These are phyloP conservation scores for Limnothrissa miodon DNA, from an alignment of 2,113 vertebrate species.

Conservation along the genomic window DNA sequence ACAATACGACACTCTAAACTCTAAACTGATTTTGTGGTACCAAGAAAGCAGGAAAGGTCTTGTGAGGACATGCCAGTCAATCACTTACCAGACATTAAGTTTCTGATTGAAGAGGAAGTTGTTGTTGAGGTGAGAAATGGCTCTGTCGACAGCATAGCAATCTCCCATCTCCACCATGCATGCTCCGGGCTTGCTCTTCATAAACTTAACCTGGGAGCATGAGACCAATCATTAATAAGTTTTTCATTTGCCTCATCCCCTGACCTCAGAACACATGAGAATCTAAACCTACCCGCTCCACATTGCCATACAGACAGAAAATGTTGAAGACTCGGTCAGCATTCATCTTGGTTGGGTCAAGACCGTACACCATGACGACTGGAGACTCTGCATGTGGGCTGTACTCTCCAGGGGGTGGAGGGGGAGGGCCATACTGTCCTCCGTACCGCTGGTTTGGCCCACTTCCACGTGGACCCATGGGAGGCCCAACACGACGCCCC, in stretches of 20 bases:
- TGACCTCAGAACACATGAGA: background rate
- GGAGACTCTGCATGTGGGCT: conserved; percentile 87
- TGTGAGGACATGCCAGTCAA: too few species aligned
- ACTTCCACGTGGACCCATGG: conserved; percentile 79
- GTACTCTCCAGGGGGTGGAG: conserved; percentile 80
- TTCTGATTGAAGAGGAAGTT: conserved; percentile 94
- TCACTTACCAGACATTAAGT: conserved; percentile 86
- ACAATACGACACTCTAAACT: too few species aligned
- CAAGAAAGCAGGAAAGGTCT: too few species aligned
- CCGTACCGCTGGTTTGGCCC: conserved; percentile 80
- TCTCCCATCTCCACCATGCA: conserved; percentile 98
- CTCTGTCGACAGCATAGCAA: conserved; percentile 89
- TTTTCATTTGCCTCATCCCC: too few species aligned
- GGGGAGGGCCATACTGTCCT: conserved; percentile 79
- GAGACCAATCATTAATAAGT: background rate
- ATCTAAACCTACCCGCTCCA: conserved; percentile 79
- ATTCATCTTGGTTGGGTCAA: conserved; percentile 86
- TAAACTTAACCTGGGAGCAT: conserved; percentile 83
- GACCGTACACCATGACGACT: conserved; percentile 90
- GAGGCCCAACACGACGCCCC: conserved; percentile 84
- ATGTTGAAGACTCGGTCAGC: conserved; percentile 91
- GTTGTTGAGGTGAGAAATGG: conserved; percentile 92
- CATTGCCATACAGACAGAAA: conserved; percentile 91
- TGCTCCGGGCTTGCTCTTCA: conserved; percentile 95
- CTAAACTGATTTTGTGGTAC: too few species aligned